A percentile compares a stretch with the other conserved stretches of the same genome.
Conservation (phyloP, 2,797 vertebrate species). For the Emydoidea blandingii region DNA sequence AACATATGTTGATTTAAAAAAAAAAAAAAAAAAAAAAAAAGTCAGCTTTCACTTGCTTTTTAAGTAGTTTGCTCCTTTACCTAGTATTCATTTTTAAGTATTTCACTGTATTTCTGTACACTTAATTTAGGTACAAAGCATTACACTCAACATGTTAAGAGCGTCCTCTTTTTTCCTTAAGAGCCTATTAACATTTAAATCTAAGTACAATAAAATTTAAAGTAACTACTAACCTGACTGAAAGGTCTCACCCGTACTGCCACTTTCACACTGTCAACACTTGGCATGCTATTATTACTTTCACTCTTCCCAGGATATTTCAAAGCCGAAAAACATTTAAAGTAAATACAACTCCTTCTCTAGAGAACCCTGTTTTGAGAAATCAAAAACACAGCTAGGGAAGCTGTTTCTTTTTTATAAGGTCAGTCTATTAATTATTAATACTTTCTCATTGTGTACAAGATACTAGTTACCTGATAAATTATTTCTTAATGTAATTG, state of each 20-base stretch:
- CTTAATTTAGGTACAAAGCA: neutral
- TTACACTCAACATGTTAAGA: neutral
- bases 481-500: conserved; percentile 65
- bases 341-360: conserved; percentile 18
- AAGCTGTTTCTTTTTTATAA: conserved; percentile 31
- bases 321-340: conserved; percentile 39
- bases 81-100: neutral
- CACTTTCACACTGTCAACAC: conserved; percentile 86
- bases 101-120: neutral
- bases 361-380: neutral
- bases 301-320: conserved; percentile 10
- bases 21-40: no score
- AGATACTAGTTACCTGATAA: conserved; percentile 66
- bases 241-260: conserved; percentile 87
- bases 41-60: neutral
- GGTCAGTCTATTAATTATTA: conserved; percentile 61
- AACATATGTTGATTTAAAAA: neutral
- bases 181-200: neutral
- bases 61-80: neutral
- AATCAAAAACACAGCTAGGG: neutral
- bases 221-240: conserved; percentile 86
- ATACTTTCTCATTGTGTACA: conserved; percentile 53
- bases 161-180: neutral
- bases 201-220: conserved; percentile 7
- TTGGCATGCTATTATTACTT: conserved; percentile 74